Base-by-base conservation (phyloP, 2,888 invertebrate species). In the Linnaemya vulpina region DNA sequence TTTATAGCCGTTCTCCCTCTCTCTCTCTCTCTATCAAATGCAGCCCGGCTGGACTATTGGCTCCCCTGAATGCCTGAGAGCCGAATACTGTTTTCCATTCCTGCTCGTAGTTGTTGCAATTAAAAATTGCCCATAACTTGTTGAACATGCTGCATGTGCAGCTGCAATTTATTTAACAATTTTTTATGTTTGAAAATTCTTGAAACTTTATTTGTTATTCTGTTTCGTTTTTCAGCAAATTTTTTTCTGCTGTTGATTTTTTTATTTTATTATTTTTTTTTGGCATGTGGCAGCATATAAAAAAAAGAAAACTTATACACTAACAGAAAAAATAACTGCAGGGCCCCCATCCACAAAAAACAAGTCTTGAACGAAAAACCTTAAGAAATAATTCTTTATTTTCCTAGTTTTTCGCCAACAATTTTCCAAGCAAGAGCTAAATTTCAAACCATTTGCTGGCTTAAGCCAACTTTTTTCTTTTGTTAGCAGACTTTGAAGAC, bases 61-160 rank as follows among this genome's bases (percentile, higher is more conserved):
- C n/a, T n/a, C 8, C 40, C 40, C 20, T 63, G 63, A n/a, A n/a
- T 43, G 40, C 11, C 63, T 22, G 22, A 25, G 15, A n/a, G 63
- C 25, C 25, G 1, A n/a, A 22, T n/a, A 17, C 13, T 46, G 43
- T 3, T 51, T 49, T 53, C 38, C 30, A 49, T 13, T 43, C 17
- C 20, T 43, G 9, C 10, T 20, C 13, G 25, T 17, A 17, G 58
- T 49, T 58, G 46, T 70, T 38, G 51, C 78, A 80, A 81, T 81
- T 81, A 77, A 76, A 81, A 73, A 81, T 84, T 84, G 80, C 80
- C 74, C 73, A 81, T 71, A 85, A 82, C 85, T 79, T 85, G 85
- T 85, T 85, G 63, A 83, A 83, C 82, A 67, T 65, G 51, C 76
- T 46, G 67, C 65, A 85, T 70, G 46, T 78, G 63, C 84, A 70